Evolutionary conservation across 2,113 vertebrate genomes (phyloP), one percentile per base, ranked within the genome.

Genomic region (Catharus fuscescens): DNA sequence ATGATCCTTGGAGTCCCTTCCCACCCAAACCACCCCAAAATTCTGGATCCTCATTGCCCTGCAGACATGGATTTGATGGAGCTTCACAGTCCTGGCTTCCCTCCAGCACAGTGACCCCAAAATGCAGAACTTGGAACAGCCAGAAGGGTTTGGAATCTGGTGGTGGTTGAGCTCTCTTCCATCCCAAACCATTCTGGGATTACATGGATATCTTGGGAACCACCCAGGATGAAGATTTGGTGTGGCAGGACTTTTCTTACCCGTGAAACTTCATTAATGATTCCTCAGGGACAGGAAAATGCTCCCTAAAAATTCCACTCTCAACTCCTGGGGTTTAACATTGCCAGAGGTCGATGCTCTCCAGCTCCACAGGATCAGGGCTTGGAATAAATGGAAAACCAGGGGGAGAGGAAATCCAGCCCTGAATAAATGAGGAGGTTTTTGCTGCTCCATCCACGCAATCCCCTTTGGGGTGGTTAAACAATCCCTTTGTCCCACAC

Each of bases 51-150:
- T 40, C 65, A 1, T 0, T n/a, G 73, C 38, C 73, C 56, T 23
- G 40, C 64, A 12, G 2, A 3, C 3, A 1, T 3, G n/a, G 38
- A 10, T 78, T 54, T 54, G 36, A 20, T 19, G 64, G 28, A 54
- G 3, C 47, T 10, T 12, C 38, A 0, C n/a, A 5, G 3, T 4
- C 64, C 45, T 1, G 21, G 14, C 17, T 53, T 19, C 62, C 32
- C 28, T 6, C 18, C 26, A 10, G 14, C 54, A 16, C 14, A 13
- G 38, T 1, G 12, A 53, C 32, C 64, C 23, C 29, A 8, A 60
- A 61, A 28, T 1, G 2, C 40, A 20, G 20, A 62, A 9, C 15
- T 15, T 10, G 0, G 4, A 25, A 3, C 0, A 0, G 6, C 2
- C 38, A 5, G 23, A 8, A 18, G 10, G 28, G 15, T 52, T 2